These are phyloP conservation scores for Heterodera carotae DNA, from an alignment of 1,140 invertebrate species.

Conservation along the genomic window DNA sequence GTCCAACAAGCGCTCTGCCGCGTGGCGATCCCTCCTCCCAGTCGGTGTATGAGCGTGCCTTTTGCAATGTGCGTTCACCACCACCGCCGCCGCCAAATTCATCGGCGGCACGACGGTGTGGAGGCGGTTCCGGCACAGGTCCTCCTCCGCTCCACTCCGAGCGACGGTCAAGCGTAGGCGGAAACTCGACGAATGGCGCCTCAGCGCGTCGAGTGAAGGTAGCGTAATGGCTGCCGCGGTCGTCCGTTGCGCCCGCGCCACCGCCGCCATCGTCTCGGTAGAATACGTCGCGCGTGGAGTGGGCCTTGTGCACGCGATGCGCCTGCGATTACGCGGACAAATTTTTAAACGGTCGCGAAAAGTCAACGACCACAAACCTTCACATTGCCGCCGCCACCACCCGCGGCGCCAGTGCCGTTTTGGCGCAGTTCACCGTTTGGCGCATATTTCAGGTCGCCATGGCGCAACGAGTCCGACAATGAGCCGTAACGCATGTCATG, in stretches of 20 bases:
- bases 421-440: slow-evolving; percentile 59
- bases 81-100: slow-evolving; percentile 24
- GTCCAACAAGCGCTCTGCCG: slow-evolving; percentile 25
- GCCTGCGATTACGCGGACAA: not conserved
- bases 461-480: slow-evolving; percentile 56
- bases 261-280: slow-evolving; percentile 36
- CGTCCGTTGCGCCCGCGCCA: slow-evolving; percentile 20
- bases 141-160: slow-evolving; percentile 30
- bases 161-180: slow-evolving; percentile 56
- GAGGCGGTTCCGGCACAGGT: slow-evolving; percentile 47
- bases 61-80: slow-evolving; percentile 18
- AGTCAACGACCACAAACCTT: too few relatives aligned
- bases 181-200: slow-evolving; percentile 61
- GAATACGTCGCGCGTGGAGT: slow-evolving; percentile 56
- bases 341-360: too few relatives aligned
- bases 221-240: slow-evolving; percentile 43
- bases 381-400: not conserved
- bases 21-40: slow-evolving; percentile 40
- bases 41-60: slow-evolving; percentile 49
- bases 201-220: slow-evolving; percentile 45
- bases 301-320: slow-evolving; percentile 47
- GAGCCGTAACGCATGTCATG: slow-evolving; percentile 56
- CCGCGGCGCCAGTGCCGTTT: slow-evolving; percentile 11
- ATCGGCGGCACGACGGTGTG: slow-evolving; percentile 40
- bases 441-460: slow-evolving; percentile 59